Evolutionary conservation across 2,888 invertebrate species (phyloP).

Genomic region (Ypsolopha sequella): DNA sequence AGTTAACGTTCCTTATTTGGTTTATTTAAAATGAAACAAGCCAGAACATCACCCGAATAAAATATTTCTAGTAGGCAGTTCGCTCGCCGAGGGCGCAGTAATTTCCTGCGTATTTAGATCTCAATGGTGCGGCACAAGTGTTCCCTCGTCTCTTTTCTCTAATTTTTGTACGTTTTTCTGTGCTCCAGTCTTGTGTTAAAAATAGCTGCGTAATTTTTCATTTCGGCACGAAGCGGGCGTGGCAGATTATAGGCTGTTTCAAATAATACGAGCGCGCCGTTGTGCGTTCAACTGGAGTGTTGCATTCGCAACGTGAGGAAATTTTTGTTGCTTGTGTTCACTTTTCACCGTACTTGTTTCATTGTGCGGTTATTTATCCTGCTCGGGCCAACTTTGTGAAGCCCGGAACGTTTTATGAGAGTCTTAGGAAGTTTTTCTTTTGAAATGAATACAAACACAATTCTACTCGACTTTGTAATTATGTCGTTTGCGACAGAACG

Average conservation of each 20-base stretch:
- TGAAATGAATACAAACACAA: constrained; percentile 34
- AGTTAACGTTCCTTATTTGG: constrained; percentile 51
- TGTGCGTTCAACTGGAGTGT: constrained; percentile 46
- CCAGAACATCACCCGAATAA: constrained; percentile 63
- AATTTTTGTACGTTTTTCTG: constrained; percentile 68
- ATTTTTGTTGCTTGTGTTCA: constrained; percentile 48
- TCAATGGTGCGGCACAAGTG: constrained; percentile 69
- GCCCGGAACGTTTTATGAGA: constrained; percentile 36
- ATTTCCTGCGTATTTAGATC: constrained; percentile 69
- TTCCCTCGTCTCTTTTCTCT: constrained; percentile 64
- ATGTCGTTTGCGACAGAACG: constrained; percentile 26
- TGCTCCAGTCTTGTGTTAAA: constrained; percentile 62
- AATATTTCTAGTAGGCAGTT: constrained; percentile 30
- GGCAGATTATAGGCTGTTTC: constrained; percentile 65
- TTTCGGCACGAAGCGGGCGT: constrained; percentile 64
- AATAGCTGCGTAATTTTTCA: constrained; percentile 68
- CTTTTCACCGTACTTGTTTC: constrained; percentile 43
- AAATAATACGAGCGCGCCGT: constrained; percentile 54
- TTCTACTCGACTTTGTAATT: neutral
- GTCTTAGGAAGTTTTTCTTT: constrained; percentile 45
- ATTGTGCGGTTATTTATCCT: constrained; percentile 41
- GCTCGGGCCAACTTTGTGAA: constrained; percentile 34
- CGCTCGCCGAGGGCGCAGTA: constrained; percentile 47
- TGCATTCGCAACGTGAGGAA: constrained; percentile 27
- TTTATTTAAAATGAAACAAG: constrained; percentile 61